Evolutionary conservation across 2,113 vertebrate genomes (phyloP).

Genomic region (Prionailurus viverrinus): DNA sequence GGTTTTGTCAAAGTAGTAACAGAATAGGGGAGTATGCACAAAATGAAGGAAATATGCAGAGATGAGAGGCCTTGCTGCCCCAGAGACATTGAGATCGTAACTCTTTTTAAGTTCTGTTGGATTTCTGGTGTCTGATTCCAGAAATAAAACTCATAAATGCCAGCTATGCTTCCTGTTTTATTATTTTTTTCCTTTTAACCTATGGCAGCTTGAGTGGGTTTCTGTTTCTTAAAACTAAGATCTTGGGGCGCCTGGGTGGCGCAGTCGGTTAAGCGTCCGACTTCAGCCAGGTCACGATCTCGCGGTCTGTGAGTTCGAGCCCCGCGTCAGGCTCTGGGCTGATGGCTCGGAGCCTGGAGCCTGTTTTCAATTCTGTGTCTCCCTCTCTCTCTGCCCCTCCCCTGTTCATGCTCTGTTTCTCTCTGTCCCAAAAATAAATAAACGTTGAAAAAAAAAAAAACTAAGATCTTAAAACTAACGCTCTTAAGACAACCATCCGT

Average conservation of each 20-base stretch:
- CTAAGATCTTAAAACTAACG: neutral
- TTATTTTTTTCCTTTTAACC: neutral
- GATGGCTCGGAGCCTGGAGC: too few species aligned
- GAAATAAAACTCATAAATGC: neutral
- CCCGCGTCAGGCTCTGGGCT: too few species aligned
- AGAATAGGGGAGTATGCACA: neutral
- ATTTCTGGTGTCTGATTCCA: conserved; percentile 8
- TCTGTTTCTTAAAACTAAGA: neutral
- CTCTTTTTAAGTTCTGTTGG: neutral
- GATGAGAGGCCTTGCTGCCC: neutral
- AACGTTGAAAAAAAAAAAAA: neutral
- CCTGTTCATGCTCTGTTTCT: too few species aligned
- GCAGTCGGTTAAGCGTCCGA: too few species aligned
- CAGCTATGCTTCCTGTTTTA: neutral
- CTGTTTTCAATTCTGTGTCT: too few species aligned
- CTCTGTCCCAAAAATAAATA: too few species aligned
- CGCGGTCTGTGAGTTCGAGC: too few species aligned
- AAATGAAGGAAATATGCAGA: neutral
- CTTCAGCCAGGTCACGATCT: too few species aligned
- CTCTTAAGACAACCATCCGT: neutral
- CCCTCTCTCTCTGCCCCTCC: too few species aligned
- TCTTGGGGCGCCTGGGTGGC: neutral
- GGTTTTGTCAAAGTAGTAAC: neutral
- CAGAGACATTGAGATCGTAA: neutral
- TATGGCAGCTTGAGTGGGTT: neutral